These are phyloP conservation scores for Chiloscyllium punctatum DNA, from an alignment of 2,797 vertebrate species.

Conservation along the genomic window DNA sequence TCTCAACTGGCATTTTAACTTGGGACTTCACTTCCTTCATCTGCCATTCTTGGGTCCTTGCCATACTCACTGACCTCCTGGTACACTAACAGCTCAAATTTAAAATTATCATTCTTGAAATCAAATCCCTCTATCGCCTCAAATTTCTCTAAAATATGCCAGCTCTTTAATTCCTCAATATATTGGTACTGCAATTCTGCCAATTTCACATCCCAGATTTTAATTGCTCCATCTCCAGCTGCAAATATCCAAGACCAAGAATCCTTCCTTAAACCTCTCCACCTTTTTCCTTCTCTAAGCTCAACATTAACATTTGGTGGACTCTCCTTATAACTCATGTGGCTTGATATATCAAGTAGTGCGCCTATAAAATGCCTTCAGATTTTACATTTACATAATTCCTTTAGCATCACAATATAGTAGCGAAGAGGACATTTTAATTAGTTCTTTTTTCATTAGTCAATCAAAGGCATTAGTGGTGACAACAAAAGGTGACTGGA, in stretches of 20 bases:
- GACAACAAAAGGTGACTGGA: background rate
- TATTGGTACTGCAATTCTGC: background rate
- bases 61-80: background rate
- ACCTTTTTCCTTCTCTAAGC: background rate
- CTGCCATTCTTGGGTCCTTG: background rate
- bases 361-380: background rate
- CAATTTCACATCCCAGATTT: background rate
- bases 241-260: background rate
- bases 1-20: background rate
- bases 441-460: too few relatives aligned
- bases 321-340: background rate
- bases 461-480: too few relatives aligned
- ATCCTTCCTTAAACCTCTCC: background rate
- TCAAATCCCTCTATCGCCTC: background rate
- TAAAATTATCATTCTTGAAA: background rate
- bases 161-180: background rate
- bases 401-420: too few relatives aligned
- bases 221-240: background rate
- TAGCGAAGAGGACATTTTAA: background rate
- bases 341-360: background rate
- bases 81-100: background rate
- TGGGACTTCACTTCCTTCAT: background rate
- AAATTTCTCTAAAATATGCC: background rate
- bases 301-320: background rate
- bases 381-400: background rate